Conservation (phyloP, 2,113 vertebrate species). For the Plestiodon gilberti region DNA sequence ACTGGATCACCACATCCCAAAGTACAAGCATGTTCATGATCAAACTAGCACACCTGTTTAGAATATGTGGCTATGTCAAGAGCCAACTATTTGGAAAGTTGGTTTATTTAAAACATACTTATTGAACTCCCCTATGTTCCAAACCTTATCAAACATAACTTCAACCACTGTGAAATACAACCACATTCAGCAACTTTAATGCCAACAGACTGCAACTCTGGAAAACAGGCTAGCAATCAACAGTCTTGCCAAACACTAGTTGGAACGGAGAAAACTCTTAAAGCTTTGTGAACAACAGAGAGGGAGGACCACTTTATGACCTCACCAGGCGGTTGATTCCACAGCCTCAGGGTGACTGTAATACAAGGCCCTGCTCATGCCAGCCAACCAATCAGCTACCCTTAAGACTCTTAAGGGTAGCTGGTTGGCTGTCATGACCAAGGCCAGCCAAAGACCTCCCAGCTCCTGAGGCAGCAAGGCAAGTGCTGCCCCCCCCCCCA, state of each 20-base stretch:
- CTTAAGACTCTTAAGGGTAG: no score
- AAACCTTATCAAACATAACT: not conserved
- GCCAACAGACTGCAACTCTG: not conserved
- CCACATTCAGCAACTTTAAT: not conserved
- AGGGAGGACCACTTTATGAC: not conserved
- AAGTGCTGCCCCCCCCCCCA: no score
- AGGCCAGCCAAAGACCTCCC: no score
- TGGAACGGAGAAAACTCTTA: rapidly evolving
- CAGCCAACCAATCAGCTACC: no score
- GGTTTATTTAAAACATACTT: not conserved
- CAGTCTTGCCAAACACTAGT: not conserved
- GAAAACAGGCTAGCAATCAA: not conserved
- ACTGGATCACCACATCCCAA: not conserved
- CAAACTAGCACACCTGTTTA: not conserved
- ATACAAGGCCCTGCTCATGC: not conserved
- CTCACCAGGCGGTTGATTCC: no score
- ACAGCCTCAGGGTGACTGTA: not conserved
- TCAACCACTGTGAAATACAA: not conserved
- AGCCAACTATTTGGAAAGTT: not conserved
- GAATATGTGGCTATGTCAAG: not conserved
- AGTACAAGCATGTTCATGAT: not conserved
- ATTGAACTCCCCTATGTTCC: not conserved
- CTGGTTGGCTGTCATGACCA: no score
- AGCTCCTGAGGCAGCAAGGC: no score
- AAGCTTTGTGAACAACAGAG: not conserved